Evolutionary conservation across 1,140 invertebrate species (phyloP).

Genomic region (Musca domestica): DNA sequence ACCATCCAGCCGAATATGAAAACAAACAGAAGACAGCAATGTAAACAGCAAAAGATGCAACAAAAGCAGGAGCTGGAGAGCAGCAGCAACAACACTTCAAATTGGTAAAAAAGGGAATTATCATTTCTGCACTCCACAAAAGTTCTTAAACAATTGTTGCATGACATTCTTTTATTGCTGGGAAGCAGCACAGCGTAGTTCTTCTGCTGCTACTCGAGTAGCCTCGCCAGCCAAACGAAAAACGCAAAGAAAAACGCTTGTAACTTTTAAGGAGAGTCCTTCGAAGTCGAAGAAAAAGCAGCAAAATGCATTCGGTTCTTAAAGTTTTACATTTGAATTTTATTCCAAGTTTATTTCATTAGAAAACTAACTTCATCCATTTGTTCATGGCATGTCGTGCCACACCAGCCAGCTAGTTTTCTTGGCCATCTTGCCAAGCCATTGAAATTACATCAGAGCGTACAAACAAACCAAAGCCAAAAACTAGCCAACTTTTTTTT

Average conservation of each 20-base stretch:
- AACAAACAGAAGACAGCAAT: not conserved
- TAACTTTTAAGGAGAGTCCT: not conserved
- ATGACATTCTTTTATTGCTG: slow-evolving; percentile 19
- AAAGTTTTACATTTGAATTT: slow-evolving; percentile 2
- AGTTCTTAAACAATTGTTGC: slow-evolving; percentile 14
- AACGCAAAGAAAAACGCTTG: not conserved
- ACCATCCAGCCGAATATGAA: too few species aligned
- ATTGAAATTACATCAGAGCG: too few species aligned
- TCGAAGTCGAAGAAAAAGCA: not conserved
- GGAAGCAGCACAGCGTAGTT: not conserved
- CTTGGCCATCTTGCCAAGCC: too few species aligned
- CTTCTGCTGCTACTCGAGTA: not conserved
- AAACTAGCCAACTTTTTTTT: not conserved
- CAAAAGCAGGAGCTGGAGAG: not conserved
- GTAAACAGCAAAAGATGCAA: not conserved
- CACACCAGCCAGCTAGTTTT: too few species aligned
- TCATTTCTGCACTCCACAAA: slow-evolving; percentile 6
- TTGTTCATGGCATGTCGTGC: not conserved
- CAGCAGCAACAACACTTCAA: slow-evolving; percentile 1
- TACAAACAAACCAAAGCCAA: not conserved
- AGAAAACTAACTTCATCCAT: not conserved
- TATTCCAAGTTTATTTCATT: slow-evolving; percentile 12
- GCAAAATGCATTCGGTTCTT: slow-evolving; percentile 1
- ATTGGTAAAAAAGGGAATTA: slow-evolving; percentile 3
- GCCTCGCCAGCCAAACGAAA: not conserved